phyloP scores from a whole-genome alignment of 2,888 invertebrate species.

The Crocallis elinguaria region DNA sequence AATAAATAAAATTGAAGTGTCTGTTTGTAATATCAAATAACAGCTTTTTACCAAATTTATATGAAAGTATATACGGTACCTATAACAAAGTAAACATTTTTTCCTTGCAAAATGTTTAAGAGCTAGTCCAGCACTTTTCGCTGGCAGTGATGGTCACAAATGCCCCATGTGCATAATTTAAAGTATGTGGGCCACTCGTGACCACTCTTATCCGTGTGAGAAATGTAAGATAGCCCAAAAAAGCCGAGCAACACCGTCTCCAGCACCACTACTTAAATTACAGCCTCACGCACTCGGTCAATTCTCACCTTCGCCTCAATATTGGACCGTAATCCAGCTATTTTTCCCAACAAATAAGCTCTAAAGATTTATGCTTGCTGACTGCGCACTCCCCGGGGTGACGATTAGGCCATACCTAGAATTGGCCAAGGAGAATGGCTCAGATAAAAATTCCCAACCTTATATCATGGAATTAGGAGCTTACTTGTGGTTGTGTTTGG shows the following conservation, averaged over 20 bases:
- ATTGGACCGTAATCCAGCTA: conserved; percentile 40
- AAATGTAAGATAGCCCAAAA: neutral
- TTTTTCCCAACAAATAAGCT: conserved; percentile 61
- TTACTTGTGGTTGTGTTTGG: conserved; percentile 39
- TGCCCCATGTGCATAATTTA: too few species aligned
- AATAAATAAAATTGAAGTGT: too few species aligned
- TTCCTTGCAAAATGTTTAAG: too few species aligned
- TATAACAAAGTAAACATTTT: too few species aligned
- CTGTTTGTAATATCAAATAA: too few species aligned
- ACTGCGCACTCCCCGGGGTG: conserved; percentile 35
- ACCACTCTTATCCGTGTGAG: too few species aligned
- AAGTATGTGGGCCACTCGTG: too few species aligned
- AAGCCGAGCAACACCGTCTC: too few species aligned
- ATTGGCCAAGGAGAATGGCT: conserved; percentile 29
- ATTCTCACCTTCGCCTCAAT: conserved; percentile 31
- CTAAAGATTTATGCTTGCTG: conserved; percentile 54
- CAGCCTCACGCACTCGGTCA: conserved; percentile 26
- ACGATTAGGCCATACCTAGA: conserved; percentile 36
- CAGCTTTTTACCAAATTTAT: too few species aligned
- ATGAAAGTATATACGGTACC: too few species aligned
- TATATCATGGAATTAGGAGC: conserved; percentile 56
- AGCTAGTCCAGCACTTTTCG: too few species aligned
- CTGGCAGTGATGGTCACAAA: too few species aligned
- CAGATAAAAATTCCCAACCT: conserved; percentile 53
- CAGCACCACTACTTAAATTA: conserved; percentile 44